Base-by-base conservation (phyloP, 1,140 invertebrate species). In the Cydia amplana region DNA sequence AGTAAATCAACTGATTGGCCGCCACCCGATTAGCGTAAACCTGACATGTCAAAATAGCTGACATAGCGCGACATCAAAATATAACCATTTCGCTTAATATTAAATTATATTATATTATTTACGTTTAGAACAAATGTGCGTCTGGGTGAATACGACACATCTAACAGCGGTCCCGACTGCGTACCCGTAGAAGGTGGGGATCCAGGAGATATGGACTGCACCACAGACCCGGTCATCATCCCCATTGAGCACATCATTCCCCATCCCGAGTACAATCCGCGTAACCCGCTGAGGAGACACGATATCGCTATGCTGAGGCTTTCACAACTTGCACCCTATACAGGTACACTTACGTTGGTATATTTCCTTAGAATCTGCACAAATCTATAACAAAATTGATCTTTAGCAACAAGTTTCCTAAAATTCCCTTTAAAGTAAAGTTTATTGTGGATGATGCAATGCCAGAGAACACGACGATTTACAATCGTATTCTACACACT, bases 251-350 rank as follows among this genome's bases (percentile, higher is more conserved):
- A 87, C 67, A 83, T 74, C 25, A 92, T 91, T 4, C 73, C 88
- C 0, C 94, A 94, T 78, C 92, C 92, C 10, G 70, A 86, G 2
- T 94, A 93, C 77, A 87, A 87, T 25, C 80, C 85, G 2, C 63
- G 75, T 20, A 74, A 74, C 0, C n/a, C 36, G 4, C 80, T 86
- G 51, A 85, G 86, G 60, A 75, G 79, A 49, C 85, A 94, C 72
- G 94, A 95, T 74, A 93, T 95, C 18, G 94, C 89, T 0, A 74
- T 94, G 6, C 75, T 94, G 0, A 88, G 92, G 10, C 74, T 94
- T 64, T 77, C 78, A n/a, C 12, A 79, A 43, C 83, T 87, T 32
- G 90, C 93, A 0, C 86, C 87, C 3, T 94, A 87, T 73, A 89
- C 88, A 20, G 86, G 93, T 80, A 77, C 4, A 82, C 76, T 18